These are phyloP conservation scores for Carlito syrichta DNA, from an alignment of 2,113 vertebrate genomes.

Conservation along the genomic window DNA sequence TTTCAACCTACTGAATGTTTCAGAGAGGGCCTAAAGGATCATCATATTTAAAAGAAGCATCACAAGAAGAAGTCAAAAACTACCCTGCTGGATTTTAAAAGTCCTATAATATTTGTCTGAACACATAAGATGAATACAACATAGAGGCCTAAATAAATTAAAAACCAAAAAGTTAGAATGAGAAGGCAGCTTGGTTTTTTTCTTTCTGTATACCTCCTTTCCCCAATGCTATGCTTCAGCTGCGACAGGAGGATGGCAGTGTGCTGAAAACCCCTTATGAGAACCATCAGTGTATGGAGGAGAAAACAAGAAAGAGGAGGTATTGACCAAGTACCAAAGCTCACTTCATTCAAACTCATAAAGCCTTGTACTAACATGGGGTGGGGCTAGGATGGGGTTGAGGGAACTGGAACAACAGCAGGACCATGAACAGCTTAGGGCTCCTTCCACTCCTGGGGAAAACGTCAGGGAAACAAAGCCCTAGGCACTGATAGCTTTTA, in stretches of 20 bases:
- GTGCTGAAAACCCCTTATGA: neutral
- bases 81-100: neutral
- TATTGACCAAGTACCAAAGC: neutral
- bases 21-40: neutral
- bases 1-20: neutral
- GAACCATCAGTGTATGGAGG: neutral
- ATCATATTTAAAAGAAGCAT: neutral
- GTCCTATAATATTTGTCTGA: neutral
- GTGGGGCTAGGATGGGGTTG: too few relatives aligned
- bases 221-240: neutral
- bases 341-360: neutral
- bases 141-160: neutral
- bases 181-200: neutral
- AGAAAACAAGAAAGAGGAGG: neutral
- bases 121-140: neutral
- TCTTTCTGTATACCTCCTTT: neutral
- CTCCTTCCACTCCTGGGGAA: neutral
- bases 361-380: neutral
- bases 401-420: neutral
- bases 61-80: neutral
- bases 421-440: neutral
- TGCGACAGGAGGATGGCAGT: neutral
- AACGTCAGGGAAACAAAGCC: neutral
- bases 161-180: neutral
- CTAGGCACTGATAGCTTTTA: neutral